Evolutionary conservation across 2,113 vertebrate genomes (phyloP), one percentile per base, ranked within the genome.

Genomic region (Bujurquina vittata): DNA sequence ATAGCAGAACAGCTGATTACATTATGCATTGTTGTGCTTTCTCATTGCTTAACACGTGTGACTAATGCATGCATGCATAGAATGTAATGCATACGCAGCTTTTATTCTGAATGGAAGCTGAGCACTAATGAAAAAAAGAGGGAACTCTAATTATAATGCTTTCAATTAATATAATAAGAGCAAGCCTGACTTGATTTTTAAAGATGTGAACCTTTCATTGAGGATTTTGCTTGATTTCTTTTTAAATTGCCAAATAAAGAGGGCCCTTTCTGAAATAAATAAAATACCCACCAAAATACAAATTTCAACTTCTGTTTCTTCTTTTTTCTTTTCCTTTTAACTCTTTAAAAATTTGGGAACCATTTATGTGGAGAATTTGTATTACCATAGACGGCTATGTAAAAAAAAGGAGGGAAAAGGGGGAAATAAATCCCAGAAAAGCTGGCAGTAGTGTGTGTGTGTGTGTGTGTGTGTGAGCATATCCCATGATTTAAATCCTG

Each of bases 111-210:
- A 59, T 3, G 23, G 10, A 11, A 59, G 37, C 74, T 5, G 10
- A 20, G 43, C 74, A 29, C 10, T 26, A 14, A 0, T 59, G 10
- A 29, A 20, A 76, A 76, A 20, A 23, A 31, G 17, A 22, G 56
- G 58, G 20, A 11, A 4, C 0, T 0, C 23, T 22, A 9, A n/a
- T 10, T 46, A 46, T 0, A 1, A 46, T 4, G 23, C 75, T 4
- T 37, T 20, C n/a, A 0, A 77, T 22, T 61, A 57, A 49, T 22
- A 11, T 49, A 57, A 46, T 10, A 77, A 22, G 10, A 6, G 23
- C 10, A 52, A 52, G 10, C 31, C 10, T 49, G 57, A 46, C 11
- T 10, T n/a, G 26, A 3, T 22, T 0, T 60, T 26, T 60, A 18
- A 43, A 60, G 60, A 46, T 12, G 29, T 43, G 18, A 20, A 26